These are phyloP conservation scores for Phyllotreta cruciferae DNA, from an alignment of 2,888 invertebrate species.

Conservation along the genomic window DNA sequence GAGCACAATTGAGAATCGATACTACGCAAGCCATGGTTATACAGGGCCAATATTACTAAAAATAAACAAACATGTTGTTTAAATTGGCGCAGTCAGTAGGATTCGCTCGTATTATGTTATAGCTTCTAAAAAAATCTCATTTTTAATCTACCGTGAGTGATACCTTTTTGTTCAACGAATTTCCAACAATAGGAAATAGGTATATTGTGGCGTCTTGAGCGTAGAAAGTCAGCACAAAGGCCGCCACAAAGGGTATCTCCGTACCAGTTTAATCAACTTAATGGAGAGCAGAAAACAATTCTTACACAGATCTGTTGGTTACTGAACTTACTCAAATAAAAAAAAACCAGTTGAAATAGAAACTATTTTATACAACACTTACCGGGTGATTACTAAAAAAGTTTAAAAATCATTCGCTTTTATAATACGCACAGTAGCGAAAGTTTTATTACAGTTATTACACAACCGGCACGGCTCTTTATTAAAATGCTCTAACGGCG, in stretches of 20 bases:
- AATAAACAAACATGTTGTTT: too few relatives aligned
- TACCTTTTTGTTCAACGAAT: constrained; percentile 41
- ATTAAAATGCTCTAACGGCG: constrained; percentile 48
- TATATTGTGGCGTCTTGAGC: constrained; percentile 50
- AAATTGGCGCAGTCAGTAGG: background rate
- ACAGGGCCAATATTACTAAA: too few relatives aligned
- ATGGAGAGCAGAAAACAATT: constrained; percentile 46
- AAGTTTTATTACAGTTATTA: constrained; percentile 53
- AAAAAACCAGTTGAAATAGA: too few relatives aligned
- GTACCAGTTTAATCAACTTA: constrained; percentile 57
- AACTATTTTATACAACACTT: too few relatives aligned
- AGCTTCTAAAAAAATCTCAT: constrained; percentile 14
- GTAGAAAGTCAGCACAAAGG: constrained; percentile 41
- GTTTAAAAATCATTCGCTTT: background rate
- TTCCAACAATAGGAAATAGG: constrained; percentile 47
- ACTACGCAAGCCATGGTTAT: too few relatives aligned
- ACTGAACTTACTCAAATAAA: constrained; percentile 3
- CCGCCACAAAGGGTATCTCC: constrained; percentile 47
- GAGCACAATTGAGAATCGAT: too few relatives aligned
- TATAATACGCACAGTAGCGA: constrained; percentile 45
- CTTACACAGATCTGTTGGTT: constrained; percentile 13
- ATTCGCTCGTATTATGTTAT: background rate
- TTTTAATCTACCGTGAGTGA: constrained; percentile 51
- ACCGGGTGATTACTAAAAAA: too few relatives aligned
- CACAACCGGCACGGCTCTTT: constrained; percentile 48